phyloP scores from a whole-genome alignment of 2,888 invertebrate genomes.

The Heterodera filipjevi region DNA sequence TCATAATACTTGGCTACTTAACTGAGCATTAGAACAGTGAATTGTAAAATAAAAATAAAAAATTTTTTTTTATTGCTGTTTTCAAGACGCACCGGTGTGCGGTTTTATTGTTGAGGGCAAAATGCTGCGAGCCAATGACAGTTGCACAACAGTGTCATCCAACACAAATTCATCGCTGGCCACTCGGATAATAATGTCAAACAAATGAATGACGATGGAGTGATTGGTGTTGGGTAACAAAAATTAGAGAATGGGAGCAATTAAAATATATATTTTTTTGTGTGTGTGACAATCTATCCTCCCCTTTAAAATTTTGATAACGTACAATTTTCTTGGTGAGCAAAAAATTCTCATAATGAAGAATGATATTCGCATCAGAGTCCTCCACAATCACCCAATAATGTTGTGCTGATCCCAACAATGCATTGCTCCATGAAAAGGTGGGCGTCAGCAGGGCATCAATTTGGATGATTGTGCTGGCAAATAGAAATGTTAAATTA shows the following conservation, averaged over 20 bases:
- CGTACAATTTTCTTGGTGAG: conserved; percentile 79
- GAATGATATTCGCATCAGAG: conserved; percentile 87
- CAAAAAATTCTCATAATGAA: conserved; percentile 90
- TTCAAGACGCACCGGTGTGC: conserved; percentile 80
- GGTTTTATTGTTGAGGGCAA: conserved; percentile 88
- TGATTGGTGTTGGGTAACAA: too few species aligned
- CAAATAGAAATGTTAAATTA: too few species aligned
- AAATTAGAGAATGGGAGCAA: too few species aligned
- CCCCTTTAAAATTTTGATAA: neutral
- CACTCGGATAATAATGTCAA: too few species aligned
- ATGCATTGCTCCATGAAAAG: conserved; percentile 67
- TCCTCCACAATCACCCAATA: conserved; percentile 99
- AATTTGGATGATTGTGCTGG: conserved; percentile 66
- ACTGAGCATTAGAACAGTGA: too few species aligned
- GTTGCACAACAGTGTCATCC: conserved; percentile 69
- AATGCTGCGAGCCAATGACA: conserved; percentile 81
- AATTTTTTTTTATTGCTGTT: too few species aligned
- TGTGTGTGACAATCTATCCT: too few species aligned
- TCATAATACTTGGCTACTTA: too few species aligned
- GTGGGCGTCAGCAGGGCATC: conserved; percentile 70
- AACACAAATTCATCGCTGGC: conserved; percentile 79
- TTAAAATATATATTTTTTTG: too few species aligned
- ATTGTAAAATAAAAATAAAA: too few species aligned
- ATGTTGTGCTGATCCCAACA: conserved; percentile 80
- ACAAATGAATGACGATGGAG: too few species aligned